Evolutionary conservation across 2,797 vertebrate genomes (phyloP), one percentile per base, ranked within the genome.

Genomic region (Liparis tanakae): DNA sequence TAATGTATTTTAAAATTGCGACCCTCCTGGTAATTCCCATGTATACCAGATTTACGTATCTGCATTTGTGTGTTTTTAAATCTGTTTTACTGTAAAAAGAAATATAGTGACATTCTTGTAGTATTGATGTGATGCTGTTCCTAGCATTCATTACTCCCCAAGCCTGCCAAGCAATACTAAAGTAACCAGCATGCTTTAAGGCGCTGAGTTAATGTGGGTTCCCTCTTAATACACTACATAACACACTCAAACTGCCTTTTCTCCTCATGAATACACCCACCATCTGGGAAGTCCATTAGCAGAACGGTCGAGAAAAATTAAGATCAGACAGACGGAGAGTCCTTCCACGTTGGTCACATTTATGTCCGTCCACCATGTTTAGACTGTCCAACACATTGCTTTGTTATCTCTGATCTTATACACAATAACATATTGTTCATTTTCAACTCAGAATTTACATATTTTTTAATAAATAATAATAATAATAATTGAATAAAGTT

Each of bases 391-490:
- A 60, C 7, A 3, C 37, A 36, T 36, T 36, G 36, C 36, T 36
- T 1, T 36, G 36, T 6, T 8, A 36, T 36, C 36, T 36, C 25
- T 30, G 25, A 36, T 36, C 36, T 36, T 36, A 36, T 30, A 30
- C 25, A 30, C 25, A 10, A 55, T n/a, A 68, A 55, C 30, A 10
- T 7, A 41, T 54, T 43, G 8, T 36, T 57, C 6, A 72, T 46
- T 66, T 59, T 1, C 37, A 70, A 43, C 64, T 10, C 15, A 59
- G 65, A 54, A 55, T 66, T 76, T 15, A 61, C 5, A 56, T 4
- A 17, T 5, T 60, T 53, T 63, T 10, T 39, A 39, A 10, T 39
- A 10, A 39, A 30, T 39, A 39, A 10, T 39, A 39, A 39, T 44
- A 36, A 36, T 7, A 37, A 37, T 37, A 37, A 37, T 36, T 2